phyloP scores from a whole-genome alignment of 2,888 invertebrate genomes.

The Volucella inanis region DNA sequence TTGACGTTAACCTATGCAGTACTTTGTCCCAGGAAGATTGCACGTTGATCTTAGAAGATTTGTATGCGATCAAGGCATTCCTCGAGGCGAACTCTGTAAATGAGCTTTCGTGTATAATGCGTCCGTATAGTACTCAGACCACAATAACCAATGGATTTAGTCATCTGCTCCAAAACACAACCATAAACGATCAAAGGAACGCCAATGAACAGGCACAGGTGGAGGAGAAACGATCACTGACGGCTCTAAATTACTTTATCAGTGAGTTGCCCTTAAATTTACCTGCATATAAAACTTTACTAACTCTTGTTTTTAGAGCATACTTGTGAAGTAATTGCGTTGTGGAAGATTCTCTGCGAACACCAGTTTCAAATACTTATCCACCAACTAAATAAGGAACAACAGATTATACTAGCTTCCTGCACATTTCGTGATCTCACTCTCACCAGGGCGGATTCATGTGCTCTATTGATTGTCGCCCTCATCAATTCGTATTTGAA shows the following conservation, averaged over 20 bases:
- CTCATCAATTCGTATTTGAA: constrained; percentile 95
- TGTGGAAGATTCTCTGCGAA: constrained; percentile 96
- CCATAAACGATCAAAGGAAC: constrained; percentile 79
- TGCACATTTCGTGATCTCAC: constrained; percentile 85
- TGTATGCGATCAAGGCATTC: constrained; percentile 90
- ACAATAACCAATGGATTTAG: constrained; percentile 77
- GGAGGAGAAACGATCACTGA: constrained; percentile 90
- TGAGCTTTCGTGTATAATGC: constrained; percentile 80
- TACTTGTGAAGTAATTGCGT: constrained; percentile 93
- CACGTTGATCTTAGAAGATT: constrained; percentile 88
- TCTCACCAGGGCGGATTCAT: constrained; percentile 85
- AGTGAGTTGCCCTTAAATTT: constrained; percentile 81
- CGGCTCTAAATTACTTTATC: constrained; percentile 89
- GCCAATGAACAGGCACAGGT: constrained; percentile 84
- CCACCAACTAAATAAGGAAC: constrained; percentile 87
- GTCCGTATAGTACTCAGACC: constrained; percentile 77
- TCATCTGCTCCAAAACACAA: constrained; percentile 76
- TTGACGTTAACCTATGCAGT: constrained; percentile 88
- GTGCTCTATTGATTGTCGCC: constrained; percentile 90
- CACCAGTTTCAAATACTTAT: constrained; percentile 94
- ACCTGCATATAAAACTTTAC: not conserved
- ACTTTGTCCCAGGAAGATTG: constrained; percentile 89
- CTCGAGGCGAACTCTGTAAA: constrained; percentile 87
- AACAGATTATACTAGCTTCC: constrained; percentile 86
- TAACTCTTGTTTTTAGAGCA: constrained; percentile 83